Evolutionary conservation across 2,113 vertebrate genomes (phyloP).

Genomic region (Amphilophus citrinellus): DNA sequence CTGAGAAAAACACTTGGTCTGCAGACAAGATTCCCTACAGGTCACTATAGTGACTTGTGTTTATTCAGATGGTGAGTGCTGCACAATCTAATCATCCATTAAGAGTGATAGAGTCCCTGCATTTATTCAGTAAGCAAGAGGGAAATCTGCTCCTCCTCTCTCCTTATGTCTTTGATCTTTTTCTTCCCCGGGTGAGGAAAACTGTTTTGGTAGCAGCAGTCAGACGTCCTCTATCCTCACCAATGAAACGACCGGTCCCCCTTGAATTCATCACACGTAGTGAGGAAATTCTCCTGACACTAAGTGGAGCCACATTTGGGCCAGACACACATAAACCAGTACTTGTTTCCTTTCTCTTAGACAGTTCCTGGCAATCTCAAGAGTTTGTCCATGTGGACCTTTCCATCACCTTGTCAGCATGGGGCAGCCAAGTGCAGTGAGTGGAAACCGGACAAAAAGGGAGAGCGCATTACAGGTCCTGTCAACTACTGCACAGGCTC

Average conservation of each 20-base stretch:
- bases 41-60: slow-evolving; percentile 45
- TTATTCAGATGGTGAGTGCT: slow-evolving; percentile 55
- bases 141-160: slow-evolving; percentile 23
- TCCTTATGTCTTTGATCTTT: slow-evolving; percentile 50
- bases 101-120: slow-evolving; percentile 48
- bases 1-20: slow-evolving; percentile 10
- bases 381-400: slow-evolving; percentile 37
- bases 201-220: slow-evolving; percentile 53
- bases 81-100: slow-evolving; percentile 62
- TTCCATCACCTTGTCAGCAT: slow-evolving; percentile 45
- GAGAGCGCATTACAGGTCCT: not conserved
- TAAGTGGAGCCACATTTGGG: slow-evolving; percentile 65
- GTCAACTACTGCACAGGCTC: slow-evolving; percentile 23
- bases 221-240: slow-evolving; percentile 21
- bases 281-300: slow-evolving; percentile 65
- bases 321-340: slow-evolving; percentile 35
- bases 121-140: slow-evolving; percentile 35
- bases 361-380: slow-evolving; percentile 55
- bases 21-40: slow-evolving; percentile 27
- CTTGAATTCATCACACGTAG: slow-evolving; percentile 54
- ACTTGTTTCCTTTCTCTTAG: slow-evolving; percentile 47
- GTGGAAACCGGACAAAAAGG: slow-evolving; percentile 38
- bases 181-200: slow-evolving; percentile 29
- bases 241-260: slow-evolving; percentile 14
- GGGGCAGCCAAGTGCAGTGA: slow-evolving; percentile 40